A percentile compares a stretch with the other conserved stretches of the same genome.
phyloP scores from a whole-genome alignment of 2,113 vertebrate species.

The Plecturocebus donacophilus region DNA sequence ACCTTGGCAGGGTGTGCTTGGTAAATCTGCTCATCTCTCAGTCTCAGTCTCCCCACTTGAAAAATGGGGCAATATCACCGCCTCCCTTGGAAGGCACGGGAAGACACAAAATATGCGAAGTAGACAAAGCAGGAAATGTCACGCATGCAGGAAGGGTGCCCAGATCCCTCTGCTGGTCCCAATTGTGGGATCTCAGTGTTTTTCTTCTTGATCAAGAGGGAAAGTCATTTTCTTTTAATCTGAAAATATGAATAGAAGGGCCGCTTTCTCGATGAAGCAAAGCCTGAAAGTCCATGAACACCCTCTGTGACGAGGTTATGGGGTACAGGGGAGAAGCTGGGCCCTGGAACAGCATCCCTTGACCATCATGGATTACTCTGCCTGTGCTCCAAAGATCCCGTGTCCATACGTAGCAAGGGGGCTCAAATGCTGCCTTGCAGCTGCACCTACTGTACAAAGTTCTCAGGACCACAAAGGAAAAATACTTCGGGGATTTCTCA shows the following conservation, averaged over 20 bases:
- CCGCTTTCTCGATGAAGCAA: background rate
- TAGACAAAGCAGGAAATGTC: background rate
- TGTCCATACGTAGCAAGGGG: rapidly evolving
- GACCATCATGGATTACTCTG: rapidly evolving
- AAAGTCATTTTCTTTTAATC: background rate
- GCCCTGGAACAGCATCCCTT: rapidly evolving
- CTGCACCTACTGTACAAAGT: constrained; percentile 46
- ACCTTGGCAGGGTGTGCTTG: background rate
- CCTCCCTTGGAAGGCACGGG: no score
- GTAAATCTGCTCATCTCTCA: background rate
- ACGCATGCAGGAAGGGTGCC: background rate
- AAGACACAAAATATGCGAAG: background rate
- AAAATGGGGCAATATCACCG: rapidly evolving
- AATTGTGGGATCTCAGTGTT: rapidly evolving
- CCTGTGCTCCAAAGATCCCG: rapidly evolving
- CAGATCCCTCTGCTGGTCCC: background rate
- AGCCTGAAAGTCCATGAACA: no score
- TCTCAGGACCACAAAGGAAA: constrained; percentile 46
- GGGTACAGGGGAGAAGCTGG: rapidly evolving
- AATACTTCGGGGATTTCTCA: background rate
- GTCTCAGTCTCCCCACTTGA: background rate
- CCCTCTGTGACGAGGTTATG: background rate
- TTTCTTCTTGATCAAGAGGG: background rate
- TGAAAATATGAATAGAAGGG: background rate
- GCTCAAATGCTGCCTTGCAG: rapidly evolving